These are phyloP conservation scores for Lasioglossum figueresi DNA, from an alignment of 2,888 invertebrate genomes.

Conservation along the genomic window DNA sequence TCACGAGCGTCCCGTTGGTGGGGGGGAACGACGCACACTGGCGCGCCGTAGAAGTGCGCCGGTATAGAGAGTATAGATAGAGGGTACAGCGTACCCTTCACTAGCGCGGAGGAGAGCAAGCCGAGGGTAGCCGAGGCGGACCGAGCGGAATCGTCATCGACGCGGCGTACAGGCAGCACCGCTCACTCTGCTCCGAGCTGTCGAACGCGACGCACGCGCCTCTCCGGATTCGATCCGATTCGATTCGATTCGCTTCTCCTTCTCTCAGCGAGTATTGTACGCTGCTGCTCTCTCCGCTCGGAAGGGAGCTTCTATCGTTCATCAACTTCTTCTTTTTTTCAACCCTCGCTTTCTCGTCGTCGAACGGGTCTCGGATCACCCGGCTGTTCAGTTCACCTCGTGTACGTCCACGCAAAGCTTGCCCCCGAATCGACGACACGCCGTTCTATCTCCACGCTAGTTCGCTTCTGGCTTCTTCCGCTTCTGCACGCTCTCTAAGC, in stretches of 20 bases:
- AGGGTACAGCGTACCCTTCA: slow-evolving; percentile 48
- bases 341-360: slow-evolving; percentile 52
- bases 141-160: slow-evolving; percentile 66
- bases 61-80: neutral
- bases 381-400: neutral
- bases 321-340: slow-evolving; percentile 17
- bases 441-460: neutral
- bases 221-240: slow-evolving; percentile 12
- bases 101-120: slow-evolving; percentile 27
- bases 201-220: slow-evolving; percentile 77
- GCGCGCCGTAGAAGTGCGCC: slow-evolving; percentile 43
- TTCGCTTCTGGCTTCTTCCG: neutral
- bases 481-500: neutral
- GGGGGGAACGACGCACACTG: slow-evolving; percentile 35
- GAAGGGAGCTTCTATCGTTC: neutral
- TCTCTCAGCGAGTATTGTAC: slow-evolving; percentile 42
- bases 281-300: neutral
- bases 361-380: neutral
- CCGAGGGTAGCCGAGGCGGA: slow-evolving; percentile 46
- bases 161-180: slow-evolving; percentile 53
- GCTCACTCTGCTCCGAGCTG: slow-evolving; percentile 81
- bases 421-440: neutral
- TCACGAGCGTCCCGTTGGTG: slow-evolving; percentile 42
- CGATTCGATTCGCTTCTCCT: slow-evolving; percentile 43
- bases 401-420: neutral